Percentiles rank a stretch among this genome's conserved stretches.
These are phyloP conservation scores for Luffia ferchaultella DNA, from an alignment of 2,888 invertebrate genomes.

Conservation along the genomic window DNA sequence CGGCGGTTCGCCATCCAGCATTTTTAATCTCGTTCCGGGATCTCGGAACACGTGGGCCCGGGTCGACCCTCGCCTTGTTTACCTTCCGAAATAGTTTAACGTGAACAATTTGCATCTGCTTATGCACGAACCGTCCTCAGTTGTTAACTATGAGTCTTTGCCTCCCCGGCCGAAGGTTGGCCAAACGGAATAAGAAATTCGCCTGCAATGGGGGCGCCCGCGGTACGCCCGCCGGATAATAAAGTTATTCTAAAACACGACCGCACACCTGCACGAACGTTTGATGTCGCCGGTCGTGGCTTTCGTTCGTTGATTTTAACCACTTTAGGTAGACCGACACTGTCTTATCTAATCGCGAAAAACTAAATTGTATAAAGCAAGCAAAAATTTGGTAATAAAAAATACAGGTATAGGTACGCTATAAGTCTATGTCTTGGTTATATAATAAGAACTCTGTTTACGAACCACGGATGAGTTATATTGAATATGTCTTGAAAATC, in stretches of 20 bases:
- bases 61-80: conserved; percentile 53
- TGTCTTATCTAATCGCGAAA: no score
- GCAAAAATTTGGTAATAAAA: no score
- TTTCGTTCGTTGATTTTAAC: no score
- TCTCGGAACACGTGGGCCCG: conserved; percentile 52
- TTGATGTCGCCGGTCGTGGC: no score
- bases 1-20: conserved; percentile 55
- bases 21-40: conserved; percentile 63
- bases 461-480: no score
- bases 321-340: no score
- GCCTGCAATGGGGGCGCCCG: conserved; percentile 3
- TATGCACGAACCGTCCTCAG: conserved; percentile 56
- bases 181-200: conserved; percentile 7
- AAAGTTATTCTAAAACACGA: conserved; percentile 6
- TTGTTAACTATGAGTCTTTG: conserved; percentile 53
- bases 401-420: no score
- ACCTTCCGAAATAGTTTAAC: conserved; percentile 67
- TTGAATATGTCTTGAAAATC: no score
- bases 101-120: conserved; percentile 64
- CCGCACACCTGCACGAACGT: conserved; percentile 5
- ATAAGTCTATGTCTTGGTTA: no score
- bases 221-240: conserved; percentile 1
- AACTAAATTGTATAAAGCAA: no score
- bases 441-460: no score
- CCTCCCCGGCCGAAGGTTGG: conserved; percentile 14